phyloP scores from a whole-genome alignment of 2,888 invertebrate species.

The Aphidoletes aphidimyza region DNA sequence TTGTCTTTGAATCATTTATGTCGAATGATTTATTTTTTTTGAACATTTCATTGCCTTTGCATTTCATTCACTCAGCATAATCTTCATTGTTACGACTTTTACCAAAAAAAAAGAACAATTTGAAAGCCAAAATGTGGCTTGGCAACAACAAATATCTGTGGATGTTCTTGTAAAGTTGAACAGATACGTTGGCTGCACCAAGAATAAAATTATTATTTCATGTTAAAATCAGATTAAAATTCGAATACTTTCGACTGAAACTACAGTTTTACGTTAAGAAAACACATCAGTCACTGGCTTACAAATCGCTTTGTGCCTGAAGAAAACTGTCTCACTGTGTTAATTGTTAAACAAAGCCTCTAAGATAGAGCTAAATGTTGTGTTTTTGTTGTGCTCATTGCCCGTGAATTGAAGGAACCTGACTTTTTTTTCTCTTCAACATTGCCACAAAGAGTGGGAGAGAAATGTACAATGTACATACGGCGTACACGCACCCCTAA shows the following conservation, averaged over 20 bases:
- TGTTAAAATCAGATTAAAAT: conserved; percentile 38
- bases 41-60: too few relatives aligned
- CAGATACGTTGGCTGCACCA: too few relatives aligned
- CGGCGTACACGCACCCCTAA: not conserved
- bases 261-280: not conserved
- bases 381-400: not conserved
- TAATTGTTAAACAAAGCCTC: conserved; percentile 6
- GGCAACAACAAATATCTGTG: not conserved
- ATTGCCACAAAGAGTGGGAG: not conserved
- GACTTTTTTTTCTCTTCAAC: too few relatives aligned
- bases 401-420: not conserved
- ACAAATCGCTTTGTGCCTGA: not conserved
- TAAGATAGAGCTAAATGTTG: not conserved
- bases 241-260: not conserved
- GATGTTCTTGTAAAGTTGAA: too few relatives aligned
- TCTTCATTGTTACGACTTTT: not conserved
- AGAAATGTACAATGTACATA: not conserved
- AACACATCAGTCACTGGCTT: not conserved
- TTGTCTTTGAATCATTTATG: conserved; percentile 15
- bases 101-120: too few relatives aligned
- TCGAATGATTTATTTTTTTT: not conserved
- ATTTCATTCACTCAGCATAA: not conserved
- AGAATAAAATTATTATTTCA: not conserved
- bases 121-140: not conserved
- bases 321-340: not conserved